These are phyloP conservation scores for Diplodus puntazzo DNA, from an alignment of 2,797 vertebrate genomes.

Conservation along the genomic window DNA sequence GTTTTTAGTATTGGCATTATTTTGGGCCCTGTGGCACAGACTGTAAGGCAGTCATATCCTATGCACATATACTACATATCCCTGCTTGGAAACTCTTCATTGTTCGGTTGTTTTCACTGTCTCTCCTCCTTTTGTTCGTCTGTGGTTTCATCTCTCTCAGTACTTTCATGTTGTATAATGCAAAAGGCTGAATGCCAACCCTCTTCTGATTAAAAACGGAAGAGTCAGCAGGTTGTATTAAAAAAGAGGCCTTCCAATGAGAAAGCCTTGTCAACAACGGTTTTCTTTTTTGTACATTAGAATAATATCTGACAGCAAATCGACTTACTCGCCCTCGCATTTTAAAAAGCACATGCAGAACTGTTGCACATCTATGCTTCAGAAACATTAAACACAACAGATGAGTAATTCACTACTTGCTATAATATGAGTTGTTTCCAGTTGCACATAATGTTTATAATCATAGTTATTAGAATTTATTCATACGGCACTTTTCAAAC, in stretches of 20 bases:
- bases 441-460: constrained; percentile 58
- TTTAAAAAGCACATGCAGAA: constrained; percentile 80
- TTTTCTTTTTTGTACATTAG: constrained; percentile 55
- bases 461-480: constrained; percentile 51
- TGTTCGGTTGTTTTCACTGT: constrained; percentile 59
- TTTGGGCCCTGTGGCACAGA: constrained; percentile 74
- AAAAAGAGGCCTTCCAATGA: constrained; percentile 49
- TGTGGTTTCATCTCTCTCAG: constrained; percentile 31
- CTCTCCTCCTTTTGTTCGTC: constrained; percentile 24
- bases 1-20: constrained; percentile 70
- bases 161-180: constrained; percentile 60
- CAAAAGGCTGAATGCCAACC: constrained; percentile 65
- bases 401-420: constrained; percentile 67
- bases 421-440: constrained; percentile 60
- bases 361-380: constrained; percentile 73
- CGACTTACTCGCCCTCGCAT: constrained; percentile 56
- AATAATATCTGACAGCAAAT: constrained; percentile 61
- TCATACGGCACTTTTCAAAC: constrained; percentile 63
- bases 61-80: constrained; percentile 79
- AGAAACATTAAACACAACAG: constrained; percentile 72
- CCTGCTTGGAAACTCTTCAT: constrained; percentile 62
- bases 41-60: constrained; percentile 81
- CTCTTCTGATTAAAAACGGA: constrained; percentile 54
- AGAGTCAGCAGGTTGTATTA: constrained; percentile 63
- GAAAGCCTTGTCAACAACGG: constrained; percentile 55